Conservation (phyloP, 2,888 invertebrate species). For the Catocala fraxini region DNA sequence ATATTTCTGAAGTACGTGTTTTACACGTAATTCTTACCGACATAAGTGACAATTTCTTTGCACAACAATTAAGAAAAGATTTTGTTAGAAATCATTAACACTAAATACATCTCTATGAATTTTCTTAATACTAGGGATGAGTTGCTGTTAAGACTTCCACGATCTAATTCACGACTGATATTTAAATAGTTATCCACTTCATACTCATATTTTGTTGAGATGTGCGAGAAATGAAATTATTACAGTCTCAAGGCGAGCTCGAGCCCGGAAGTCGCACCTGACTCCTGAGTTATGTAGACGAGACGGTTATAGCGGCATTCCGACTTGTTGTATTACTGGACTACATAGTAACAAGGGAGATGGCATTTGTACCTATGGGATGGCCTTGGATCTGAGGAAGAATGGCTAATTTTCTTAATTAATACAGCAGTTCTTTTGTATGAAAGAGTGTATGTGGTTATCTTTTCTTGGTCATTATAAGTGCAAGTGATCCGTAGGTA, state of each 20-base stretch:
- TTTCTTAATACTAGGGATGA: constrained; percentile 4
- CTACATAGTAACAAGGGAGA: constrained; percentile 21
- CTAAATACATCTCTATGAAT: background rate
- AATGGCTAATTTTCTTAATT: too few species aligned
- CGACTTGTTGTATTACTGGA: constrained; percentile 10
- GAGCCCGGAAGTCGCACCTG: constrained; percentile 39
- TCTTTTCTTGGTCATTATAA: too few species aligned
- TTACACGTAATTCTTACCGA: too few species aligned
- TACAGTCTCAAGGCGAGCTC: constrained; percentile 35
- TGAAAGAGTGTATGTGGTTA: too few species aligned
- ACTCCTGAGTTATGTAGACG: constrained; percentile 30
- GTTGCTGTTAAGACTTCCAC: constrained; percentile 19
- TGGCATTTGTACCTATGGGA: constrained; percentile 11
- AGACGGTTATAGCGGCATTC: constrained; percentile 12
- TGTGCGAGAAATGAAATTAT: constrained; percentile 34
- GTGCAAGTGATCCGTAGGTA: too few species aligned
- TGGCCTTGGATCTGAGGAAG: too few species aligned
- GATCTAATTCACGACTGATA: constrained; percentile 23
- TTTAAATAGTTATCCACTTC: constrained; percentile 3
- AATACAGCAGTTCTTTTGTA: too few species aligned
- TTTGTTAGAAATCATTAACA: too few species aligned
- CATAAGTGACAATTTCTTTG: too few species aligned
- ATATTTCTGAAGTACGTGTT: too few species aligned
- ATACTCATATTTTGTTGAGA: constrained; percentile 22
- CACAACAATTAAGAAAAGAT: too few species aligned